These are phyloP conservation scores for Ceyx margarethae DNA, from an alignment of 2,113 vertebrate species.

Conservation along the genomic window DNA sequence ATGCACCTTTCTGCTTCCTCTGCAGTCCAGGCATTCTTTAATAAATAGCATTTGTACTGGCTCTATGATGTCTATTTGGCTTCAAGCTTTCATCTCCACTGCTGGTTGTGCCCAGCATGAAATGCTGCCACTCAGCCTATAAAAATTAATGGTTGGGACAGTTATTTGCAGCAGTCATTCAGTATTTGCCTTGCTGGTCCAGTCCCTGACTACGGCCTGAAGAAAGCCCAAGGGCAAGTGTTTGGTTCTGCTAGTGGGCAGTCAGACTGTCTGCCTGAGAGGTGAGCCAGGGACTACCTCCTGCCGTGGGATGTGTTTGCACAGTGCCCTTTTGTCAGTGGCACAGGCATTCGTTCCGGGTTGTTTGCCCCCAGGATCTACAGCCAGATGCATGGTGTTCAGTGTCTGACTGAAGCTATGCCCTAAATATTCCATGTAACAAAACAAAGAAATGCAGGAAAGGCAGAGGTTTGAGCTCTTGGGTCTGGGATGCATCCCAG, in stretches of 20 bases:
- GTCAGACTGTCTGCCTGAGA: background rate
- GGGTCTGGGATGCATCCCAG: background rate
- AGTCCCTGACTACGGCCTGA: background rate
- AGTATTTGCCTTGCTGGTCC: background rate
- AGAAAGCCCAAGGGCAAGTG: background rate
- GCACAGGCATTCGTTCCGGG: background rate
- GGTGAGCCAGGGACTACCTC: background rate
- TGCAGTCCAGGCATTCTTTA: constrained; percentile 51
- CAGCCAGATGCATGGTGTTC: background rate
- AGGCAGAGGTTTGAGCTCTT: background rate
- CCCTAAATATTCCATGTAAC: background rate
- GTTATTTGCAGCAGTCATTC: background rate
- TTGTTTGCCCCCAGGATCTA: background rate
- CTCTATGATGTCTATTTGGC: constrained; percentile 38
- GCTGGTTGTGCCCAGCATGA: constrained; percentile 16
- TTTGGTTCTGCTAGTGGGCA: background rate
- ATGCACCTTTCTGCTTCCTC: constrained; percentile 31
- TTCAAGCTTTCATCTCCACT: constrained; percentile 11
- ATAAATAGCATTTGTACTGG: constrained; percentile 32
- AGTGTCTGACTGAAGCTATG: background rate
- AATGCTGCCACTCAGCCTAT: constrained; percentile 8
- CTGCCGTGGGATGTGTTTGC: background rate
- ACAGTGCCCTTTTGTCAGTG: background rate
- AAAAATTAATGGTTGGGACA: constrained; percentile 20
- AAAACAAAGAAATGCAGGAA: background rate